Percentiles rank a stretch among this genome's conserved stretches.
Conservation (phyloP, 2,113 vertebrate genomes). For the Crotalus helleri region DNA sequence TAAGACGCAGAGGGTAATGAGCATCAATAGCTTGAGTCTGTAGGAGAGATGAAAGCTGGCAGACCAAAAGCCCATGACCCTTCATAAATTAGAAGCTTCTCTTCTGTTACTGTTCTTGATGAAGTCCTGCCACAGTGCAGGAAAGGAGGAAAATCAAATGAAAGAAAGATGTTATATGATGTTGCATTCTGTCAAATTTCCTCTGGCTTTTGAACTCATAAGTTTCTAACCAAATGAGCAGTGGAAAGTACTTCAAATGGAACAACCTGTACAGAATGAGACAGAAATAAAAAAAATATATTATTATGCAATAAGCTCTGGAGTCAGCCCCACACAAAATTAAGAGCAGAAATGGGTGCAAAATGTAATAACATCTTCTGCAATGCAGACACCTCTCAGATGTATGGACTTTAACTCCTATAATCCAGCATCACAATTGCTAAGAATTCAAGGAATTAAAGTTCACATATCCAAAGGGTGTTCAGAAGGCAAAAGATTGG, state of each 20-base stretch:
- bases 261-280: conserved; percentile 25
- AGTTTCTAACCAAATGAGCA: conserved; percentile 11
- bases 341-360: background rate
- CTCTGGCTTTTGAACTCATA: conserved; percentile 27
- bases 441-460: background rate
- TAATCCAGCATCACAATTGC: background rate
- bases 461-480: background rate
- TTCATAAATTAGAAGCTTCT: background rate
- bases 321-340: background rate
- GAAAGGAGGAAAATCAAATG: conserved; percentile 21
- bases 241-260: conserved; percentile 40
- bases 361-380: background rate
- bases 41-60: conserved; percentile 63
- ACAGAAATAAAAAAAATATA: background rate
- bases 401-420: background rate
- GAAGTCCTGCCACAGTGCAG: background rate
- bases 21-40: conserved; percentile 74
- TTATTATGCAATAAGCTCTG: background rate
- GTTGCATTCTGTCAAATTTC: conserved; percentile 1
- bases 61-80: conserved; percentile 71
- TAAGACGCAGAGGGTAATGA: conserved; percentile 71
- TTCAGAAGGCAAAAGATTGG: background rate
- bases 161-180: conserved; percentile 13
- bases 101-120: background rate
- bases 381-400: background rate